These are phyloP conservation scores for Margarornis squamiger DNA, from an alignment of 2,797 vertebrate species.

Conservation along the genomic window DNA sequence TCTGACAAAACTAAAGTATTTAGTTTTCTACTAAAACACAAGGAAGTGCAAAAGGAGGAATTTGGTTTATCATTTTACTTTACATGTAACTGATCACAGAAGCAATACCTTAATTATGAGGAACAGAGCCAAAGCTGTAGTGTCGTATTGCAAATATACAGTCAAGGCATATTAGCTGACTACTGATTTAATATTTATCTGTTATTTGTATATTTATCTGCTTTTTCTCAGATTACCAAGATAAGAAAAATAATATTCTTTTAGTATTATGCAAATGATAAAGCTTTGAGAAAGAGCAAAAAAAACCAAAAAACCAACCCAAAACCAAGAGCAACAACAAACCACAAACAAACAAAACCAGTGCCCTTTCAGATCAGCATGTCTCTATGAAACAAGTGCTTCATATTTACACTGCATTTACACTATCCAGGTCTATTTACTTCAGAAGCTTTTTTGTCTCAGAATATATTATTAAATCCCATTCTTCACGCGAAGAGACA, in stretches of 20 bases:
- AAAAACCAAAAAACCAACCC: no score
- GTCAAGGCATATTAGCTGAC: not conserved
- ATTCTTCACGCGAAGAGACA: not conserved
- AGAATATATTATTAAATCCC: not conserved
- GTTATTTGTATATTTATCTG: not conserved
- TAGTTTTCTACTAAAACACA: not conserved
- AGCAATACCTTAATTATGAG: not conserved
- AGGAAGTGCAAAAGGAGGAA: not conserved
- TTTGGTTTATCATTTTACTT: not conserved
- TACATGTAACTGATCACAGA: not conserved
- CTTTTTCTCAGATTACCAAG: not conserved
- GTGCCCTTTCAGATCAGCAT: rapidly evolving
- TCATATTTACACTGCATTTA: not conserved
- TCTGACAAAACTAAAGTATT: not conserved
- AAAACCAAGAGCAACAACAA: not conserved
- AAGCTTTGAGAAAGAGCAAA: not conserved
- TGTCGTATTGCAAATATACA: not conserved
- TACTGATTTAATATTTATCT: not conserved
- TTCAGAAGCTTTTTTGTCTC: not conserved
- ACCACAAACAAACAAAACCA: no score
- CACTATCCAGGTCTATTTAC: not conserved
- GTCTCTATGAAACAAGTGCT: not conserved
- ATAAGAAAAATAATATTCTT: not conserved
- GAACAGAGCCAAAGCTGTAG: not conserved
- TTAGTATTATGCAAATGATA: not conserved